Conservation (phyloP, 2,888 invertebrate genomes). For the Melipona bicolor region DNA sequence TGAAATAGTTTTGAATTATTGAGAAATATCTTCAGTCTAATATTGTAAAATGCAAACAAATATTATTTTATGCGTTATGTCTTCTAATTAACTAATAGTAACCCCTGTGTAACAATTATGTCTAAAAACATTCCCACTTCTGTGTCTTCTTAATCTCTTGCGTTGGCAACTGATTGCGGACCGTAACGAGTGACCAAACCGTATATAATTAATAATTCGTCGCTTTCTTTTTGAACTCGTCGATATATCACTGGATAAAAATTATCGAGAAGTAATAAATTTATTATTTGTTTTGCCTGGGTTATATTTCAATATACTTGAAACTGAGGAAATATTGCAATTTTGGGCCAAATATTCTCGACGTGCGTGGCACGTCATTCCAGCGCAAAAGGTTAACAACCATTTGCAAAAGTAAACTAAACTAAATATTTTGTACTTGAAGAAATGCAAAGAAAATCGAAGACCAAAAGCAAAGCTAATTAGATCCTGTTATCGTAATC, state of each 20-base stretch:
- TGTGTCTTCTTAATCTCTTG: not conserved
- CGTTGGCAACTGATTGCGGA: no score
- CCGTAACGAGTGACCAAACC: no score
- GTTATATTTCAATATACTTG: no score
- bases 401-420: not conserved
- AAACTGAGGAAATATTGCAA: no score
- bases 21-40: not conserved
- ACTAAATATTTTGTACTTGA: not conserved
- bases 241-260: no score
- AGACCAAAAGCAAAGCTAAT: not conserved
- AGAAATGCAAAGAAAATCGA: not conserved
- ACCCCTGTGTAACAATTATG: not conserved
- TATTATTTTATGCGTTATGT: not conserved
- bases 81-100: not conserved
- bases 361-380: no score
- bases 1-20: not conserved
- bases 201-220: no score
- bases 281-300: no score
- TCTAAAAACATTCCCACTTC: not conserved
- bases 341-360: no score
- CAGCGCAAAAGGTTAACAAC: not conserved
- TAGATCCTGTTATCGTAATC: constrained; percentile 3
- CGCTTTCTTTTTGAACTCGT: no score
- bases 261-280: no score
- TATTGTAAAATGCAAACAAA: not conserved